A percentile compares a stretch with the other conserved stretches of the same genome.
Evolutionary conservation across 2,797 vertebrate genomes (phyloP).

Genomic region (Sphaeramia orbicularis): DNA sequence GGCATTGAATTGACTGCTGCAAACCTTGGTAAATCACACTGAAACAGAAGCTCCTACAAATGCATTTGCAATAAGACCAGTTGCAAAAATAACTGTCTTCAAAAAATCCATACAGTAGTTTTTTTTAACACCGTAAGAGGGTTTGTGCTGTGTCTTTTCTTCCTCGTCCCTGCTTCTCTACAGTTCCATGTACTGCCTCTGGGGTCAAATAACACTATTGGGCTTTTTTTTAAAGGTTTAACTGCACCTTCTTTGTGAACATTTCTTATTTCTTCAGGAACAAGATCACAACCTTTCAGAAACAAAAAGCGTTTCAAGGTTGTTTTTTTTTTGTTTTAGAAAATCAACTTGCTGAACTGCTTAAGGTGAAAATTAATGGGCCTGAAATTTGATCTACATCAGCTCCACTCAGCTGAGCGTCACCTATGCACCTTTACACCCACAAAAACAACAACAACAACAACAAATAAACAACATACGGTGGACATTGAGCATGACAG

Average conservation of each 20-base stretch:
- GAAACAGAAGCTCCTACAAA: no score
- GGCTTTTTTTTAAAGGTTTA: not conserved
- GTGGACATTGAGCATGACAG: slow-evolving; percentile 91
- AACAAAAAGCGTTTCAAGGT: slow-evolving; percentile 15
- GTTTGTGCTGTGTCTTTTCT: not conserved
- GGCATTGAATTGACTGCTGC: no score
- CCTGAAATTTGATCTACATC: not conserved
- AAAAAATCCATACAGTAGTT: no score
- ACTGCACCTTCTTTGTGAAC: slow-evolving; percentile 21
- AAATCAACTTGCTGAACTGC: slow-evolving; percentile 25
- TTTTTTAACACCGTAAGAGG: no score
- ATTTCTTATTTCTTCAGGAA: slow-evolving; percentile 19
- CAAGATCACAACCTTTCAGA: not conserved
- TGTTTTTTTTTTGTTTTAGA: no score
- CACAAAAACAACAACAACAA: no score
- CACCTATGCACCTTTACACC: not conserved
- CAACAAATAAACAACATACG: slow-evolving; percentile 77
- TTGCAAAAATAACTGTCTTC: no score
- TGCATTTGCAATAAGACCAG: no score
- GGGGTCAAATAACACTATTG: slow-evolving; percentile 25
- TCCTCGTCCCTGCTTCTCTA: not conserved
- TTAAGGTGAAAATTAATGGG: slow-evolving; percentile 12
- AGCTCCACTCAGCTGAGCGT: not conserved
- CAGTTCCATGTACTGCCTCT: not conserved
- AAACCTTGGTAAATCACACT: no score